A percentile compares a stretch with the other conserved stretches of the same genome.
Conservation (phyloP, 2,113 vertebrate genomes). For the Camelus dromedarius region DNA sequence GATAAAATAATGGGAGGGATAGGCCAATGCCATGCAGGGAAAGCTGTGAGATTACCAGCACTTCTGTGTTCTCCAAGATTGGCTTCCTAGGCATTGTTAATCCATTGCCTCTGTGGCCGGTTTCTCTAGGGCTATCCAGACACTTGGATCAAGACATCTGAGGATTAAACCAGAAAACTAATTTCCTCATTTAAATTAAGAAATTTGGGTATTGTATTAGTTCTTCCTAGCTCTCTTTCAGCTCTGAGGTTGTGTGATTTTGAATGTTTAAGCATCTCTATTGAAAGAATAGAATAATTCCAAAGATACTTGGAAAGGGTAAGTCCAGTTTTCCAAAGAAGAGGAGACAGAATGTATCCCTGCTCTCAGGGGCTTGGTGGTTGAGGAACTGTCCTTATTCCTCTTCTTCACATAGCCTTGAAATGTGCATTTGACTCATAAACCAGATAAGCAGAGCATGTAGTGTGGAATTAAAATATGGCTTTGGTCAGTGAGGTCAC, state of each 20-base stretch:
- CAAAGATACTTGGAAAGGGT: not conserved
- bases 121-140: not conserved
- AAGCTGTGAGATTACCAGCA: not conserved
- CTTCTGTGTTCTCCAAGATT: not conserved
- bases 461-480: not conserved
- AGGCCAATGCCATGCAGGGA: not conserved
- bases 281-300: not conserved
- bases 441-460: not conserved
- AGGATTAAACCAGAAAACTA: not conserved
- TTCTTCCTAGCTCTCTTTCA: not conserved
- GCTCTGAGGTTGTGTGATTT: not conserved
- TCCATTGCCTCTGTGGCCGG: not conserved
- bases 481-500: not conserved
- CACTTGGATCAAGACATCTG: not conserved
- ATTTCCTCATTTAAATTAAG: not conserved
- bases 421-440: not conserved
- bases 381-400: not conserved
- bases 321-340: not conserved
- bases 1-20: not conserved
- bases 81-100: not conserved
- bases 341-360: not conserved
- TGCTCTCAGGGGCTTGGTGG: not conserved
- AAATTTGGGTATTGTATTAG: not conserved
- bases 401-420: not conserved
- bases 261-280: not conserved